phyloP scores from a whole-genome alignment of 2,888 invertebrate genomes.

The Drosophila melanosoma region DNA sequence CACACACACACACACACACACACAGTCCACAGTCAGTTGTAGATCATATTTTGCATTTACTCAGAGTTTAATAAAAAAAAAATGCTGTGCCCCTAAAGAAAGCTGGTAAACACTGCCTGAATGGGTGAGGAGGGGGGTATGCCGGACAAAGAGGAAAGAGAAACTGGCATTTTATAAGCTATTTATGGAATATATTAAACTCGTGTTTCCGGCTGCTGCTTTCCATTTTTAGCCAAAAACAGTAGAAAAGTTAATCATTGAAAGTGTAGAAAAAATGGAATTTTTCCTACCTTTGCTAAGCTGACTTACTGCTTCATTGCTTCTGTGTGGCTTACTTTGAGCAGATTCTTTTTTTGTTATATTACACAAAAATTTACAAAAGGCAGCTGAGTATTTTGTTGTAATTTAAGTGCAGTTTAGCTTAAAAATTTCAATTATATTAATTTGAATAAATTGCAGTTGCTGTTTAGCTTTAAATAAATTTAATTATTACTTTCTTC shows the following conservation, averaged over 20 bases:
- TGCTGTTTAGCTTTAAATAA: not conserved
- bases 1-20: too few relatives aligned
- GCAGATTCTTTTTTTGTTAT: too few relatives aligned
- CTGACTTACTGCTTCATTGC: not conserved
- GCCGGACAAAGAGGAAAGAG: not conserved
- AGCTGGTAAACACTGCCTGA: not conserved
- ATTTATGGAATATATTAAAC: slow-evolving; percentile 51
- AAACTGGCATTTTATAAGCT: slow-evolving; percentile 37
- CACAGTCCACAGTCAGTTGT: not conserved
- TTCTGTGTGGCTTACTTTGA: not conserved
- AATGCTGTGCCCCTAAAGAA: slow-evolving; percentile 25
- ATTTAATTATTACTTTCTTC: not conserved
- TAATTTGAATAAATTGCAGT: not conserved
- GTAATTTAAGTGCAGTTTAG: too few relatives aligned
- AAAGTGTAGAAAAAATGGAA: not conserved
- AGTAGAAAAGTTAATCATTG: slow-evolving; percentile 20
- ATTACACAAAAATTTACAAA: not conserved
- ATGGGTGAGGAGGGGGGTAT: not conserved
- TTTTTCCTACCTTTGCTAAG: not conserved
- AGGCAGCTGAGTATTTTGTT: not conserved
- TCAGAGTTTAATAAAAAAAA: slow-evolving; percentile 34
- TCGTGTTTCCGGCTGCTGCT: slow-evolving; percentile 1
- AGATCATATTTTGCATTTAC: slow-evolving; percentile 22
- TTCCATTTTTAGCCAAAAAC: slow-evolving; percentile 17
- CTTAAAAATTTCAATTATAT: not conserved